Percentiles rank a stretch among this genome's conserved stretches.
Conservation (phyloP, 1,140 invertebrate genomes). For the Brachionus rotundiformis region DNA sequence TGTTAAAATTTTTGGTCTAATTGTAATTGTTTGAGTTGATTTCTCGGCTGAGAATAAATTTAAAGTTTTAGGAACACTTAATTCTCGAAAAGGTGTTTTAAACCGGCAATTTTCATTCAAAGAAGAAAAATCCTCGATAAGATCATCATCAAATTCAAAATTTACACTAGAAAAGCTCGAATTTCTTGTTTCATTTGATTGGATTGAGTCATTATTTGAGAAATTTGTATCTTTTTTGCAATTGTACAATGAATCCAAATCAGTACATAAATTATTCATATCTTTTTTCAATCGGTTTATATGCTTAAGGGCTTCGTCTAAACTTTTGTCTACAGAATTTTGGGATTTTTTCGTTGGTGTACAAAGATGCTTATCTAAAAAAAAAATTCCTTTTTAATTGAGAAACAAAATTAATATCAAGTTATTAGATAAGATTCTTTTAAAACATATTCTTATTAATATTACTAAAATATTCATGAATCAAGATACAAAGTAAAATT, state of each 20-base stretch:
- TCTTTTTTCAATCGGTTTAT: constrained; percentile 27
- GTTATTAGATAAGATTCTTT: no score
- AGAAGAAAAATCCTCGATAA: neutral
- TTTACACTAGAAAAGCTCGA: neutral
- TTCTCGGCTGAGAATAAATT: neutral
- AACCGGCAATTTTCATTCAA: neutral
- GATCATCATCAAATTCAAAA: constrained; percentile 16
- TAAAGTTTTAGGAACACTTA: neutral
- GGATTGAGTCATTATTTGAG: neutral
- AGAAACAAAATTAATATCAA: no score
- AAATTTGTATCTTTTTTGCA: neutral
- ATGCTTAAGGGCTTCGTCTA: constrained; percentile 42
- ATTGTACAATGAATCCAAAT: constrained; percentile 35
- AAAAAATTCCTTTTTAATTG: neutral
- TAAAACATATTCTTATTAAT: no score
- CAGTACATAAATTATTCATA: constrained; percentile 35
- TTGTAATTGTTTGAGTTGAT: neutral
- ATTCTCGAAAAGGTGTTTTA: constrained; percentile 5
- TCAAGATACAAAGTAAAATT: no score
- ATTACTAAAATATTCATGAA: no score
- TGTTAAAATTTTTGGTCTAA: neutral
- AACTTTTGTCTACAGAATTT: constrained; percentile 45
- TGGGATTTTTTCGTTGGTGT: neutral
- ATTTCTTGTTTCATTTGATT: neutral
- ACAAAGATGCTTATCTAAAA: neutral